Percentiles rank a stretch among this genome's conserved stretches.
Evolutionary conservation across 2,113 vertebrate genomes (phyloP).

Genomic region (Strix uralensis): DNA sequence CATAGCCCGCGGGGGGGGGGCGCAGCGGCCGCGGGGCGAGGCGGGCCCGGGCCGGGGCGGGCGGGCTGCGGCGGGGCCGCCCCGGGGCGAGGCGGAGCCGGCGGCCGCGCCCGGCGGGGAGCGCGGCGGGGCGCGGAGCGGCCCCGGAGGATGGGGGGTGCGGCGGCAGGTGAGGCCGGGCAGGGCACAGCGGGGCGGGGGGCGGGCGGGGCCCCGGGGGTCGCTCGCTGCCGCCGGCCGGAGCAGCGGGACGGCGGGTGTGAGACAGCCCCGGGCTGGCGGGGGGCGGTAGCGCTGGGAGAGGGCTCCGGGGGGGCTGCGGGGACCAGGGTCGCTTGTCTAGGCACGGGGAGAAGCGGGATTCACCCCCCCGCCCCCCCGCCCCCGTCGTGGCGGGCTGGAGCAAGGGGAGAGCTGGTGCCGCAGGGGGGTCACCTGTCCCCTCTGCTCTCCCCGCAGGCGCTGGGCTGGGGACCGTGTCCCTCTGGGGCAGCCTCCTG

Average conservation of each 20-base stretch:
- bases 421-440: background rate
- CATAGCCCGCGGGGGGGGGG: background rate
- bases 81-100: slow-evolving; percentile 8
- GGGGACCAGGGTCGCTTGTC: background rate
- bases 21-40: background rate
- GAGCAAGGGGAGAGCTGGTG: background rate
- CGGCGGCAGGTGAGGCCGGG: slow-evolving; percentile 25
- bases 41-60: background rate
- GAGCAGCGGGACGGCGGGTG: background rate
- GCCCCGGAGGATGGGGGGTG: slow-evolving; percentile 3
- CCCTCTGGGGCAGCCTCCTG: slow-evolving; percentile 43
- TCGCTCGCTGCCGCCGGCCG: background rate
- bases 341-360: background rate
- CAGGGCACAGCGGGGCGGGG: background rate
- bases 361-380: background rate
- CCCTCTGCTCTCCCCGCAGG: background rate
- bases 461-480: background rate
- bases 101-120: background rate
- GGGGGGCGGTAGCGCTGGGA: background rate
- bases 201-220: background rate
- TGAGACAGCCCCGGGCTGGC: background rate
- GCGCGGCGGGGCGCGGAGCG: background rate
- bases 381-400: background rate
- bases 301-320: background rate
- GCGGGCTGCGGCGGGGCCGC: background rate